Conservation (phyloP, 1,140 invertebrate genomes). For the Ditylenchus dipsaci region DNA sequence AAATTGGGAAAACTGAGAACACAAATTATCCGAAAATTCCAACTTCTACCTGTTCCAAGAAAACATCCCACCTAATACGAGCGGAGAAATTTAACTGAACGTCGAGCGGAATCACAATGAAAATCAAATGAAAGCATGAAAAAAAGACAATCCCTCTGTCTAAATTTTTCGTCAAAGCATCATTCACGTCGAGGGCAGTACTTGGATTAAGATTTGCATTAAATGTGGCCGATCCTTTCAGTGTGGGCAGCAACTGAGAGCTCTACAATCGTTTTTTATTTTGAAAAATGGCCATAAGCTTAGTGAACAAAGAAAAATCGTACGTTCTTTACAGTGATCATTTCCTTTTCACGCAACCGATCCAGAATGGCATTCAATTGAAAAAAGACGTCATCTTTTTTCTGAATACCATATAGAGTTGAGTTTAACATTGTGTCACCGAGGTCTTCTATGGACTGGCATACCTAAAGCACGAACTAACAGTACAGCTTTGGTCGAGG, state of each 20-base stretch:
- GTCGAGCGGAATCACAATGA: constrained; percentile 34
- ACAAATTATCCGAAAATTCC: too few species aligned
- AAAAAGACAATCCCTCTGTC: constrained; percentile 22
- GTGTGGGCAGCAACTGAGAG: constrained; percentile 17
- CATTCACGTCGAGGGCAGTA: constrained; percentile 24
- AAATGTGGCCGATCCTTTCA: constrained; percentile 33
- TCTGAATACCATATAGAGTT: constrained; percentile 16
- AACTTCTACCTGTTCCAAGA: constrained; percentile 24
- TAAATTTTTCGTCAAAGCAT: constrained; percentile 20
- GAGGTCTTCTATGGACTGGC: constrained; percentile 12
- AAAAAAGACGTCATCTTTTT: constrained; percentile 6
- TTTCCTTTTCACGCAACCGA: background rate
- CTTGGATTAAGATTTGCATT: constrained; percentile 26
- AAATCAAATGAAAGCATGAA: constrained; percentile 34
- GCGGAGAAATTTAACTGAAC: constrained; percentile 10
- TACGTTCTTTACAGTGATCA: background rate
- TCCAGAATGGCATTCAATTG: constrained; percentile 6
- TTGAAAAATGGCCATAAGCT: too few species aligned
- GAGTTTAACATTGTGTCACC: background rate
- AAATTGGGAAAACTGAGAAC: too few species aligned
- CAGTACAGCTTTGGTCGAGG: background rate
- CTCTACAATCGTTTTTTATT: too few species aligned
- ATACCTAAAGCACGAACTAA: constrained; percentile 4
- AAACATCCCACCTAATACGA: constrained; percentile 26
- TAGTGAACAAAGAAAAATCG: too few species aligned